Percentiles rank a stretch among this genome's conserved stretches.
These are phyloP conservation scores for Limnephilus rhombicus DNA, from an alignment of 2,888 invertebrate genomes.

Conservation along the genomic window DNA sequence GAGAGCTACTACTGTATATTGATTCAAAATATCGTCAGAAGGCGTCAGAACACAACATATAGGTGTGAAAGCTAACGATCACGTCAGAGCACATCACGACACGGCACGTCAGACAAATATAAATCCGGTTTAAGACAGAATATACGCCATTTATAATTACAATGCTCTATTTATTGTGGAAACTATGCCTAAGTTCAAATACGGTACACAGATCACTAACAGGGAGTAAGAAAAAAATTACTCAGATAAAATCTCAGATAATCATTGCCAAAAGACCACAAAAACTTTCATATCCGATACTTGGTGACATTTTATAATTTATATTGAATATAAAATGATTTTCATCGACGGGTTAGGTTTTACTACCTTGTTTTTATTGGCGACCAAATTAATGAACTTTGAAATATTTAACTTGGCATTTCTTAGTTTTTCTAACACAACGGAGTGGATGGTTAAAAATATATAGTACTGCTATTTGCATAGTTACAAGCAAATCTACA, in stretches of 20 bases:
- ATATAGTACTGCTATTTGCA: not conserved
- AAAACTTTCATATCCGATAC: not conserved
- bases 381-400: not conserved
- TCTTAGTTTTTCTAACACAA: not conserved
- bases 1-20: too few relatives aligned
- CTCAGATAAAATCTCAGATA: not conserved
- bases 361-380: not conserved
- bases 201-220: not conserved
- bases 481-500: not conserved
- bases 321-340: not conserved
- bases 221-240: not conserved
- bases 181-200: not conserved
- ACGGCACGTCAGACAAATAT: too few relatives aligned
- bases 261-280: not conserved
- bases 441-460: too few relatives aligned
- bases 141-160: not conserved
- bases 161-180: not conserved
- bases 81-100: too few relatives aligned
- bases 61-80: too few relatives aligned
- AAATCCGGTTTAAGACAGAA: not conserved
- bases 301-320: not conserved
- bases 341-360: not conserved
- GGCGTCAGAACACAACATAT: too few relatives aligned
- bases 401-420: not conserved
- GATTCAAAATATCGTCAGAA: too few relatives aligned